A percentile compares a stretch with the other conserved stretches of the same genome.
phyloP scores from a whole-genome alignment of 2,888 invertebrate species.

The Myathropa florea region DNA sequence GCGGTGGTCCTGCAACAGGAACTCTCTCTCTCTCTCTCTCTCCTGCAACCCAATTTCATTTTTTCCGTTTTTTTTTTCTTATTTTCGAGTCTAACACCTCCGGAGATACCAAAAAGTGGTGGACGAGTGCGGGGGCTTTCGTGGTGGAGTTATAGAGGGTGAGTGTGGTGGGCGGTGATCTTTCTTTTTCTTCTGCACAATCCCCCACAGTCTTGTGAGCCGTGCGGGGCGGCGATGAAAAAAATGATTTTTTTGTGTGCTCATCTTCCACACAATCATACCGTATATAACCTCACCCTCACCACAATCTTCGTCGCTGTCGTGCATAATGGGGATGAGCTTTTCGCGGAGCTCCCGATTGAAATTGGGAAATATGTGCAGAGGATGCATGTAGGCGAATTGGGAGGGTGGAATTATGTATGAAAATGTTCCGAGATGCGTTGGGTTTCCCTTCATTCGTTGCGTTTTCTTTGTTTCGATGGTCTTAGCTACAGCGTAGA shows the following conservation, averaged over 20 bases:
- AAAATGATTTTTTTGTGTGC: constrained; percentile 27
- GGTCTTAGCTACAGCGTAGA: not conserved
- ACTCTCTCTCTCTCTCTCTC: not conserved
- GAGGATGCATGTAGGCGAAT: not conserved
- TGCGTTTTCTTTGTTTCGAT: not conserved
- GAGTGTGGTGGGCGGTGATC: not conserved
- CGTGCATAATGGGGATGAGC: constrained; percentile 15
- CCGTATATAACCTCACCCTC: not conserved
- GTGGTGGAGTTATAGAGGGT: not conserved
- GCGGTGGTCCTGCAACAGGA: constrained; percentile 18
- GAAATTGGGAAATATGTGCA: constrained; percentile 25
- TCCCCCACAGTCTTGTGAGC: not conserved
- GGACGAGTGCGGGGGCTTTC: constrained; percentile 6
- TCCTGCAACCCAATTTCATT: constrained; percentile 44
- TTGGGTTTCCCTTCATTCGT: not conserved
- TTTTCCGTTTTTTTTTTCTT: not conserved
- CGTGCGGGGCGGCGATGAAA: not conserved
- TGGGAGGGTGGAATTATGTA: constrained; percentile 10
- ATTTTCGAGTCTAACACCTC: constrained; percentile 31
- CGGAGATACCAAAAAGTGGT: constrained; percentile 15
- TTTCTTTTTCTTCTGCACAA: constrained; percentile 5
- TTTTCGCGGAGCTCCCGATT: not conserved
- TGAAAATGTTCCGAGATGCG: constrained; percentile 18
- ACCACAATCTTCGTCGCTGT: not conserved
- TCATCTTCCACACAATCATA: constrained; percentile 56